phyloP scores from a whole-genome alignment of 2,113 vertebrate genomes.

The Cephalopterus ornatus region DNA sequence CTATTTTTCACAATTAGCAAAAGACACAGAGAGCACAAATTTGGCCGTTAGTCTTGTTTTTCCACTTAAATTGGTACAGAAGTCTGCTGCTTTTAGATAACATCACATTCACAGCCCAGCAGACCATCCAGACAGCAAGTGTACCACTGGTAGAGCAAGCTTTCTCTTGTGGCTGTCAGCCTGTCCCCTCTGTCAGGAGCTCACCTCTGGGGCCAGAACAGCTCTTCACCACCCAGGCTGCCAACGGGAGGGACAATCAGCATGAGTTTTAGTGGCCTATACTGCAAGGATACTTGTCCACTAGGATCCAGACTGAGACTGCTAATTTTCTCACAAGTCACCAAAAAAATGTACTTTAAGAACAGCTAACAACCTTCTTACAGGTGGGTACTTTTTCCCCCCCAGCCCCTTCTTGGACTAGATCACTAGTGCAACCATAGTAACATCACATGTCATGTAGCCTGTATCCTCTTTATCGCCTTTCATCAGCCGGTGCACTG shows the following conservation, averaged over 20 bases:
- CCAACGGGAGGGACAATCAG: background rate
- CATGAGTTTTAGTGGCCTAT: background rate
- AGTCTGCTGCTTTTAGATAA: background rate
- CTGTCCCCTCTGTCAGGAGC: background rate
- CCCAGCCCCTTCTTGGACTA: background rate
- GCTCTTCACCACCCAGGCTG: background rate
- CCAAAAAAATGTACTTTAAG: background rate
- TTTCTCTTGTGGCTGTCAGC: accelerated
- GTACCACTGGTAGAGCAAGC: background rate
- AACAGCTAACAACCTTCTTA: background rate
- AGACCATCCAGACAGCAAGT: background rate
- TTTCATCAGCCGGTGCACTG: background rate
- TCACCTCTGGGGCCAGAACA: background rate
- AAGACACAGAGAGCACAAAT: background rate
- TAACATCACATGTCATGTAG: background rate
- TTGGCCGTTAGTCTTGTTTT: background rate
- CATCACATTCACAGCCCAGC: background rate
- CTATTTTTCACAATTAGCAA: background rate
- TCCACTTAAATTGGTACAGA: background rate
- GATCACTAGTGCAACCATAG: background rate
- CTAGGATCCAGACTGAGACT: background rate
- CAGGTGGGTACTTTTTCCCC: background rate
- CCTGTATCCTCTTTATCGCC: background rate
- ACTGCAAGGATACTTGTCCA: background rate
- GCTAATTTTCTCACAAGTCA: background rate